A percentile compares a stretch with the other conserved stretches of the same genome.
Conservation (phyloP, 2,113 vertebrate species). For the Tiliqua scincoides region DNA sequence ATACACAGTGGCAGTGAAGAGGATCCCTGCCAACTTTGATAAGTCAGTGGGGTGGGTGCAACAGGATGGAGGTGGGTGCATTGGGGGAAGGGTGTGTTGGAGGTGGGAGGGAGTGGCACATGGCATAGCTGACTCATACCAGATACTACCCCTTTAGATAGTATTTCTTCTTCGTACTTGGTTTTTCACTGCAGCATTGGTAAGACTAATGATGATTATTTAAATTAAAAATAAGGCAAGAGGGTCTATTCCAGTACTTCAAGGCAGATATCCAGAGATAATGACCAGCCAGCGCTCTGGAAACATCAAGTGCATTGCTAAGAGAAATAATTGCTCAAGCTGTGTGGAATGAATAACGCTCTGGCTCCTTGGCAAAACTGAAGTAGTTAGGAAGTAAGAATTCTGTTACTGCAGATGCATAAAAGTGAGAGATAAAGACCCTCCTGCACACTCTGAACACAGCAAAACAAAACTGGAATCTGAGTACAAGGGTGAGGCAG, state of each 20-base stretch:
- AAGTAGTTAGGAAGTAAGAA: constrained; percentile 59
- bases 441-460: constrained; percentile 36
- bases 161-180: neutral
- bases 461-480: constrained; percentile 21
- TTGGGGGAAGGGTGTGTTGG: too few species aligned
- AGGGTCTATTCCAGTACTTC: constrained; percentile 59
- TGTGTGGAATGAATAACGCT: constrained; percentile 58
- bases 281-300: constrained; percentile 62
- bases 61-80: too few species aligned
- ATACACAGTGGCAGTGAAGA: too few species aligned
- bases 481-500: neutral
- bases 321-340: constrained; percentile 71
- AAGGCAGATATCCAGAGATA: constrained; percentile 62
- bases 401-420: neutral
- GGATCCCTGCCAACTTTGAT: too few species aligned
- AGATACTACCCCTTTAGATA: too few species aligned
- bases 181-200: constrained; percentile 13
- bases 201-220: constrained; percentile 57
- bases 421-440: constrained; percentile 26
- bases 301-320: constrained; percentile 66
- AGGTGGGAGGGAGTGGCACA: too few species aligned
- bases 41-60: too few species aligned
- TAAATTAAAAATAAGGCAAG: constrained; percentile 49
- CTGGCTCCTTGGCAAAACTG: constrained; percentile 38
- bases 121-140: too few species aligned